These are phyloP conservation scores for Drosophila grimshawi DNA, from an alignment of 1,140 invertebrate genomes.

Conservation along the genomic window DNA sequence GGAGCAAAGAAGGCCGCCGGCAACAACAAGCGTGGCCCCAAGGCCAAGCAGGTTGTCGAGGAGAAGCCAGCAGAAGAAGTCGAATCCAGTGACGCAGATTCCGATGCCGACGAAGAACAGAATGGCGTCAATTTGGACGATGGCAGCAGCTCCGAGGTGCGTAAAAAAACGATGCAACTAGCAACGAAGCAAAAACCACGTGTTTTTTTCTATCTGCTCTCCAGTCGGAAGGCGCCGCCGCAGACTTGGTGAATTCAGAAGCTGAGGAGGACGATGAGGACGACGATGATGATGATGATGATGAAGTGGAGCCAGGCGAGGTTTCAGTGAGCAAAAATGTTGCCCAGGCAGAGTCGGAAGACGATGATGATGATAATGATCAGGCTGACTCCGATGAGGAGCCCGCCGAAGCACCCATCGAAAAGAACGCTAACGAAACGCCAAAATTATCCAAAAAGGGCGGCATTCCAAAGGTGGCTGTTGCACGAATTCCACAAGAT, in stretches of 20 bases:
- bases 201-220: constrained; percentile 2
- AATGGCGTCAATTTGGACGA: constrained; percentile 34
- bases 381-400: constrained; percentile 51
- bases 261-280: constrained; percentile 51
- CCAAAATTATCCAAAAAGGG: not conserved
- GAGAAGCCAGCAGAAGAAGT: constrained; percentile 44
- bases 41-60: constrained; percentile 45
- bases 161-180: not conserved
- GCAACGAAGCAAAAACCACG: not conserved
- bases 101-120: constrained; percentile 50
- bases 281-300: constrained; percentile 34
- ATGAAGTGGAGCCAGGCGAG: constrained; percentile 56
- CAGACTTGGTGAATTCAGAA: constrained; percentile 37
- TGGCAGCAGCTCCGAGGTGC: constrained; percentile 58
- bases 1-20: constrained; percentile 42
- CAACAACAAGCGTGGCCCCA: constrained; percentile 44
- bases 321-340: constrained; percentile 1
- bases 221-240: constrained; percentile 29
- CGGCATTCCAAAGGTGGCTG: constrained; percentile 61
- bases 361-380: constrained; percentile 44
- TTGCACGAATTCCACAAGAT: constrained; percentile 34
- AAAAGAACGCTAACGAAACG: constrained; percentile 29
- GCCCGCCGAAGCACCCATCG: constrained; percentile 40
- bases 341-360: constrained; percentile 5
- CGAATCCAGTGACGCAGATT: constrained; percentile 55